phyloP scores from a whole-genome alignment of 2,797 vertebrate genomes.

The Jordanella pulchra region DNA sequence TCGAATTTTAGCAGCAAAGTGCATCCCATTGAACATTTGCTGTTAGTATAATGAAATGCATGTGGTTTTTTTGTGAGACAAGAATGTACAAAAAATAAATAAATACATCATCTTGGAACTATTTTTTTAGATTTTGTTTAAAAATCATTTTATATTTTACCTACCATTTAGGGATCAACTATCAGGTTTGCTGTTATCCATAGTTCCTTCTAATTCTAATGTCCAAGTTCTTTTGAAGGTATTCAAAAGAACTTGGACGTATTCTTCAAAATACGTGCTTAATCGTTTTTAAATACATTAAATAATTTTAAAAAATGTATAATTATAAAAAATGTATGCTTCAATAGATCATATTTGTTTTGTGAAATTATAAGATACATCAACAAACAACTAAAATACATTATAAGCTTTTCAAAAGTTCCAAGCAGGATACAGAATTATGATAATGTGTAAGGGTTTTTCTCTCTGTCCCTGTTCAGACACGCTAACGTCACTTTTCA shows the following conservation, averaged over 20 bases:
- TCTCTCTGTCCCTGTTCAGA: background rate
- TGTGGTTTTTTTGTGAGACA: background rate
- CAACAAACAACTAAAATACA: background rate
- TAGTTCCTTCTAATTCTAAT: background rate
- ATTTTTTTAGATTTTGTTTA: background rate
- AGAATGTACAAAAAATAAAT: background rate
- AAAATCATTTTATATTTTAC: background rate
- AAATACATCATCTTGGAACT: background rate
- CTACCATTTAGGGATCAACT: background rate
- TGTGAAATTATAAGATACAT: background rate
- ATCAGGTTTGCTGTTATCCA: background rate
- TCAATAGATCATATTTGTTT: background rate
- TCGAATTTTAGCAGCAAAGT: background rate
- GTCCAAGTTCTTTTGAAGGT: background rate
- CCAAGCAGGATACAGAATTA: background rate
- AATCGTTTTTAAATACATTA: no score
- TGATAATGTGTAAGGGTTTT: background rate
- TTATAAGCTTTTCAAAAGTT: no score
- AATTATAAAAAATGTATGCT: no score
- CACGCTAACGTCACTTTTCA: constrained; percentile 6
- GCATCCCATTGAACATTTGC: background rate
- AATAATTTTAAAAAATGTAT: no score
- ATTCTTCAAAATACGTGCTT: no score
- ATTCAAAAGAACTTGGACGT: no score
- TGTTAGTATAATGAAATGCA: background rate